Evolutionary conservation across 2,888 invertebrate species (phyloP).

Genomic region (Philereme transversata): DNA sequence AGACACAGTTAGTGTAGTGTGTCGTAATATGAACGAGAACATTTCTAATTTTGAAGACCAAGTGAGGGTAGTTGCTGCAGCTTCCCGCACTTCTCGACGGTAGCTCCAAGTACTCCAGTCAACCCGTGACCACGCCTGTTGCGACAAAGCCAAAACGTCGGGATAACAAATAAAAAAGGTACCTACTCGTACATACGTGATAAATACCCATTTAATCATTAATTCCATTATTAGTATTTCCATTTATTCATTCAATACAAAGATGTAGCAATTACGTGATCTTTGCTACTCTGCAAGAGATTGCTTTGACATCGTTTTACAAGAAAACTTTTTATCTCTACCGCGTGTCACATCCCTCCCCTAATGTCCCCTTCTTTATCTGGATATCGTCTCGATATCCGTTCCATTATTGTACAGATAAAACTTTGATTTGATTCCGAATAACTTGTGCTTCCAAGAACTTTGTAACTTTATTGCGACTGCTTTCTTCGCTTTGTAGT

Average conservation of each 20-base stretch:
- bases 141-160: no score
- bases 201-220: no score
- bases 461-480: slow-evolving; percentile 62
- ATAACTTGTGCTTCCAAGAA: slow-evolving; percentile 64
- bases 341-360: slow-evolving; percentile 38
- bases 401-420: slow-evolving; percentile 74
- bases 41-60: no score
- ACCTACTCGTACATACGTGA: no score
- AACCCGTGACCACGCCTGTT: no score
- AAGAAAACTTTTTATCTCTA: slow-evolving; percentile 31
- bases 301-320: slow-evolving; percentile 25
- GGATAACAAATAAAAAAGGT: no score
- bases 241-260: background rate
- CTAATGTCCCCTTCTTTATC: slow-evolving; percentile 63
- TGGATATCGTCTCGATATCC: slow-evolving; percentile 71
- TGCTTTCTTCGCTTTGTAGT: slow-evolving; percentile 19
- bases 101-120: no score
- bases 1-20: no score
- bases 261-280: slow-evolving; percentile 4
- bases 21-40: no score
- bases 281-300: slow-evolving; percentile 12
- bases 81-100: no score
- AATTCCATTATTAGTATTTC: no score
- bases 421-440: slow-evolving; percentile 80
- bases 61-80: no score